Evolutionary conservation across 2,888 invertebrate genomes (phyloP).

Genomic region (Loripinus fragilis): DNA sequence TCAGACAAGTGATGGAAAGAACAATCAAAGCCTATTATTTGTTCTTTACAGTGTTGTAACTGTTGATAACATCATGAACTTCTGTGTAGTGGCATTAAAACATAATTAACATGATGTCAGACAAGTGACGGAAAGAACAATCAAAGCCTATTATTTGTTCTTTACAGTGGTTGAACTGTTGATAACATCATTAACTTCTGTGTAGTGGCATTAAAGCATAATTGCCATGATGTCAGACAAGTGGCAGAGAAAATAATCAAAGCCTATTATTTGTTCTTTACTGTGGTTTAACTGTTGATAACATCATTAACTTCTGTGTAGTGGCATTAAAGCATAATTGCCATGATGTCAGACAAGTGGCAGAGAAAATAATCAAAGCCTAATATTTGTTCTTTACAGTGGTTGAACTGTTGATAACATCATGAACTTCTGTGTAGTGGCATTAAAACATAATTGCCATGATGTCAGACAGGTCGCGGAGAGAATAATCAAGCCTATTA

Average conservation of each 20-base stretch:
- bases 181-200: slow-evolving; percentile 82
- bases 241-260: slow-evolving; percentile 78
- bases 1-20: slow-evolving; percentile 80
- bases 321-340: too few species aligned
- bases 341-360: slow-evolving; percentile 81
- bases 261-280: not conserved
- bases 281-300: slow-evolving; percentile 80
- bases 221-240: slow-evolving; percentile 81
- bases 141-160: not conserved
- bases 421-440: too few species aligned
- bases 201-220: too few species aligned
- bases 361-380: slow-evolving; percentile 75
- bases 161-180: slow-evolving; percentile 76
- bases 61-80: too few species aligned
- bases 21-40: slow-evolving; percentile 81
- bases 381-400: slow-evolving; percentile 52
- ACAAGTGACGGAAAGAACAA: too few species aligned
- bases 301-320: too few species aligned
- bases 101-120: too few species aligned
- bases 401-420: slow-evolving; percentile 81
- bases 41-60: too few species aligned
- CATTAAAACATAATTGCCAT: too few species aligned
- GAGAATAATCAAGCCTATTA: slow-evolving; percentile 70
- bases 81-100: too few species aligned
- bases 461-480: slow-evolving; percentile 81